Conservation (phyloP, 2,113 vertebrate genomes). For the Emydura subglobosa region DNA sequence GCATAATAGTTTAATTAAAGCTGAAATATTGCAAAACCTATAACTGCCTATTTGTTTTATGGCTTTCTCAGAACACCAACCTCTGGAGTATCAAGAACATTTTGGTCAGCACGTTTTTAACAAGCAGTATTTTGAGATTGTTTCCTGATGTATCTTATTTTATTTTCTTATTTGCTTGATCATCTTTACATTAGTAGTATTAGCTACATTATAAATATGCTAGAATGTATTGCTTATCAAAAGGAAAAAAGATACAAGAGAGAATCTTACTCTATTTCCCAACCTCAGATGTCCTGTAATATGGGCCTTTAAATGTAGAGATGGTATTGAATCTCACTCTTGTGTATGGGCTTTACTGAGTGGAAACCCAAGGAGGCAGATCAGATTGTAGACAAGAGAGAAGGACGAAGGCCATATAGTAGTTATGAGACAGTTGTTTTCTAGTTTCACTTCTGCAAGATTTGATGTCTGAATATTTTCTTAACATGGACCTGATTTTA, state of each 20-base stretch:
- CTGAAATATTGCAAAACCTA: neutral
- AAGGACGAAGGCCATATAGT: neutral
- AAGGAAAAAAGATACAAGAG: neutral
- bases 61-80: neutral
- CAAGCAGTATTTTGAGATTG: neutral
- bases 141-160: neutral
- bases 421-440: neutral
- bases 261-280: neutral
- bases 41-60: neutral
- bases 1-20: neutral
- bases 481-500: neutral
- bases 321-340: neutral
- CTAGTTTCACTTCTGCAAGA: neutral
- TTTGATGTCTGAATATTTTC: neutral
- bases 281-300: neutral
- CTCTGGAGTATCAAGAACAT: neutral
- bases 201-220: neutral
- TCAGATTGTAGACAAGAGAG: neutral
- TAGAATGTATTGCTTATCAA: neutral
- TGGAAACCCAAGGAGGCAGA: neutral
- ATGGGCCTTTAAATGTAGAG: neutral
- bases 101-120: neutral
- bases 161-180: neutral
- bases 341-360: neutral
- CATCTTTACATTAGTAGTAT: neutral